Evolutionary conservation across 2,113 vertebrate genomes (phyloP).

Genomic region (Ahaetulla prasina): DNA sequence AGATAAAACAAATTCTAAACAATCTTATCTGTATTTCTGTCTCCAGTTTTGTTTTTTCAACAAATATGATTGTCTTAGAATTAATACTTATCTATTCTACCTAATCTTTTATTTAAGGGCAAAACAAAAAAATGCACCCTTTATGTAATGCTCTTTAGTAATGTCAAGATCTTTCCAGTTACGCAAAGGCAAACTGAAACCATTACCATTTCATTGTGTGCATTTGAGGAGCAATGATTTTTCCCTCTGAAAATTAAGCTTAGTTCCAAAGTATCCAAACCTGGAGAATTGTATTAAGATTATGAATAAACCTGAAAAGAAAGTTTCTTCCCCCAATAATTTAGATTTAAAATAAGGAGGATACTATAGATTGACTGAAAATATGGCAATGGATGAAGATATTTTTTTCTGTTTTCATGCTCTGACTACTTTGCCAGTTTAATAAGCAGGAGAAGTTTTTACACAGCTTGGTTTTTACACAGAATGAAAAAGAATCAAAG

Average conservation of each 20-base stretch:
- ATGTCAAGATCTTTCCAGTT: not conserved
- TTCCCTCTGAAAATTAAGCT: not conserved
- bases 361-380: not conserved
- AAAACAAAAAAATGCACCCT: not conserved
- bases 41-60: not conserved
- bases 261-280: not conserved
- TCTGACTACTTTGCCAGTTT: not conserved
- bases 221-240: not conserved
- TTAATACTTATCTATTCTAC: not conserved
- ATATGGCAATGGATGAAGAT: not conserved
- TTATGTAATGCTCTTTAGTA: not conserved
- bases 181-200: not conserved
- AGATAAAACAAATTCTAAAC: not conserved
- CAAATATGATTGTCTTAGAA: not conserved
- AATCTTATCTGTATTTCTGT: not conserved
- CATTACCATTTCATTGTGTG: not conserved
- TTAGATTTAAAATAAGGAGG: not conserved
- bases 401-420: not conserved
- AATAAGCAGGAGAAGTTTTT: not conserved
- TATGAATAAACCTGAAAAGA: not conserved
- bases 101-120: not conserved
- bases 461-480: not conserved
- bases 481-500: not conserved
- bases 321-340: not conserved
- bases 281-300: too few relatives aligned